phyloP scores from a whole-genome alignment of 2,113 vertebrate genomes.

The Casuarius casuarius region DNA sequence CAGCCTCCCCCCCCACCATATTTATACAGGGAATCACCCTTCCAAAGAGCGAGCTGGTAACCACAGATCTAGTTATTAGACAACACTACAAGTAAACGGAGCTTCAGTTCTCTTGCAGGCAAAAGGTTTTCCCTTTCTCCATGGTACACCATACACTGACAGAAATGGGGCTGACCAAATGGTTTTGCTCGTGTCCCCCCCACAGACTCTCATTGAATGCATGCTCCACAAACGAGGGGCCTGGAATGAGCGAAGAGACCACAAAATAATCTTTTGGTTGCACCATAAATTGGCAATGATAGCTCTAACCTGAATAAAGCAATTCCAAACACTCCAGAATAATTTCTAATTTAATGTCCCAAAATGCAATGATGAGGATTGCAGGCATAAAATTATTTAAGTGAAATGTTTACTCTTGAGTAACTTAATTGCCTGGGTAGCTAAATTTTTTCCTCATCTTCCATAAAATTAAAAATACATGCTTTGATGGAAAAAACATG shows the following conservation, averaged over 20 bases:
- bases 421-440: neutral
- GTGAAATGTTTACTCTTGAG: neutral
- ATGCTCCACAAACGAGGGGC: neutral
- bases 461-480: neutral
- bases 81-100: neutral
- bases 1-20: accelerated
- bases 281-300: neutral
- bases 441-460: neutral
- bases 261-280: neutral
- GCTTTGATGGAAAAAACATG: neutral
- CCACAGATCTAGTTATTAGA: neutral
- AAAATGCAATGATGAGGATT: neutral
- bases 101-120: neutral
- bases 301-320: neutral
- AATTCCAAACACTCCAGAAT: neutral
- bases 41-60: neutral
- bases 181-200: neutral
- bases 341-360: neutral
- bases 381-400: neutral
- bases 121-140: conserved; percentile 1
- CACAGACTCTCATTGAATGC: neutral
- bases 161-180: neutral
- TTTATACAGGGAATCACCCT: conserved; percentile 15
- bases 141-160: accelerated
- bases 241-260: neutral